Evolutionary conservation across 2,888 invertebrate species (phyloP), one percentile per base, ranked within the genome.

Genomic region (Caenorhabditis macrosperma): DNA sequence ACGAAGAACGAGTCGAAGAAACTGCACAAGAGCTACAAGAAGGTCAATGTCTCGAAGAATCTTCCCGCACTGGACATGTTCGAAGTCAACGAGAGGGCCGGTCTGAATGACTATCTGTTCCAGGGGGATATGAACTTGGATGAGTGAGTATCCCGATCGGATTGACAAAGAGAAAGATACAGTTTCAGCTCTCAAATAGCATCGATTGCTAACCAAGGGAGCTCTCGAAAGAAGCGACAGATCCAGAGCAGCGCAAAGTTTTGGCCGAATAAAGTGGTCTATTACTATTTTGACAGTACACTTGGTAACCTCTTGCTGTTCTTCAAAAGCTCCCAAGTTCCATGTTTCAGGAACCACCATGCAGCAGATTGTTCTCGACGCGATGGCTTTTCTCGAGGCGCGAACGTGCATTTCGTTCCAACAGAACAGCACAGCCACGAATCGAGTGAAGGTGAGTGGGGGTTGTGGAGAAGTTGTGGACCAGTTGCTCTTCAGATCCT

Each of bases 271-370:
- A 82, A 82, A 17, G 67, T 50, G 17, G 69, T 84, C 20, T 67
- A 81, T 54, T 84, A 69, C 54, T 82, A 78, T 59, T 81, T 82
- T n/a, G 82, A 82, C 22, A 17, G 63, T 4, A n/a, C 61, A 12
- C 9, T 81, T 0, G 54, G 76, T 71, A 9, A 12, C 52, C 44
- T 17, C n/a, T 20, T 17, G 26, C 12, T 7, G 9, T 67, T 50
- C 26, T 20, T 1, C 7, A 28, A 30, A 9, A 2, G 10, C 9
- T 20, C n/a, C n/a, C 2, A 7, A 61, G 24, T 6, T 3, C 10
- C 20, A 20, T 46, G 3, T 41, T 46, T 20, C 46, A 78, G 78
- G 52, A 4, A 22, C 72, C 0, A 60, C 26, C 12, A 79, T 77
- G 61, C 61, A 78, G 24, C 28, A 44, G 4, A 61, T 78, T 33